Evolutionary conservation across 1,140 invertebrate genomes (phyloP), one percentile per base, ranked within the genome.

Genomic region (Lethrus apterus): DNA sequence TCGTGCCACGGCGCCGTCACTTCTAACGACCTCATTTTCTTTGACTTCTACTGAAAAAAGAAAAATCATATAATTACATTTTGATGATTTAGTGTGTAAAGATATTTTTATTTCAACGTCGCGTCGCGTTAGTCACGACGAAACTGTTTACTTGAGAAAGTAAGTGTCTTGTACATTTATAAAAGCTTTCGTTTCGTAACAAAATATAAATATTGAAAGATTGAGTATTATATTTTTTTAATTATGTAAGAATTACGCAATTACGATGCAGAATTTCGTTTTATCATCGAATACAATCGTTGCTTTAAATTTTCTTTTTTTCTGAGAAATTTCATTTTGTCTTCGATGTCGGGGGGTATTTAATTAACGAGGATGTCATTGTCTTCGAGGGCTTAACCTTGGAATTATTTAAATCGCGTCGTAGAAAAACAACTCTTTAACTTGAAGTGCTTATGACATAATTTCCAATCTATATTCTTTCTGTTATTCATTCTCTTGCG

Each of bases 1-100:
- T 66, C 64, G 33, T 62, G 62, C 64, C 64, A 71, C 41, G 70
- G 66, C 20, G 63, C 58, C 13, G 63, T 54, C 59, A 66, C 47
- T 48, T 66, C 64, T 36, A 66, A 50, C 19, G 64, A 66, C 48
- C 64, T 56, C 64, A 66, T 66, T 32, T 31, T 64, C 23, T 40
- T 13, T 44, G 26, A 15, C 9, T 38, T 38, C 35, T 38, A 13
- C 4, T 21, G 24, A 38, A 11, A 17, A 21, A 38, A 21, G 7
- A 11, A 34, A 23, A 38, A 10, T 17, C 11, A 18, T 18, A 18
- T 38, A 23, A 21, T 38, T 38, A 7, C 18, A 2, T n/a, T 19
- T 2, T 38, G 19, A 17, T 34, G n/a, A 7, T 9, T 17, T 9
- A 34, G 19, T 7, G n/a, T n/a, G n/a, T n/a, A n/a, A n/a, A n/a